Base-by-base conservation (phyloP, 2,113 vertebrate species). In the Sinosuthora webbiana region DNA sequence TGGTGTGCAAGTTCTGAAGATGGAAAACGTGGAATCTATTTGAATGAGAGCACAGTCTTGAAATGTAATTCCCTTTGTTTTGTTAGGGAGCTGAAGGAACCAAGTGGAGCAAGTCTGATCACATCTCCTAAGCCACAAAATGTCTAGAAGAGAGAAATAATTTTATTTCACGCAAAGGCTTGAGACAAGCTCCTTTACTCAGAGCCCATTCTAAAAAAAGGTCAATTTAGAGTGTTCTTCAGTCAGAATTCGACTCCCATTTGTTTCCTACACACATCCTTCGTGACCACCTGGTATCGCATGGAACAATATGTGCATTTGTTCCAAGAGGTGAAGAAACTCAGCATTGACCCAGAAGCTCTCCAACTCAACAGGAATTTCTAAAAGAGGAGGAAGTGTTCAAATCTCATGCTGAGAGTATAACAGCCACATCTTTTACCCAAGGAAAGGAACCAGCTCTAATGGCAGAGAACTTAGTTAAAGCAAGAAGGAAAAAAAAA, bases 291-390 rank as follows among this genome's bases (percentile, higher is more conserved):
- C 18, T 7, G 4, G 11, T 30, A 9, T 19, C 2, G 0, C 60
- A 45, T 5, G 12, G 24, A 63, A 60, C 1, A 0, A 7, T 39
- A 4, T 3, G 50, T 12, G 10, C 21, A 2, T 37, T 60, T 67
- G 9, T 39, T 84, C 39, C 60, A 23, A 75, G 49, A 68, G 22
- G 19, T 31, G 42, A 91, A 60, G 39, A 82, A 77, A 82, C 31
- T 62, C 69, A 81, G 7, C 39, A 22, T 2, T 45, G 53, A 42
- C 53, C 87, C 57, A 9, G 33, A 16, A 87, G 79, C 11, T 53
- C 59, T 56, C 22, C 39, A 55, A 15, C 39, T 14, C 57, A 75
- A 67, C 41, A 71, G 63, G 62, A 50, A 64, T 60, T 68, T 59
- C 57, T 76, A 20, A 76, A 64, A 87, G 31, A 79, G 33, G 2